A percentile compares a stretch with the other conserved stretches of the same genome.
Conservation (phyloP, 2,888 invertebrate genomes). For the Andricus curvator region DNA sequence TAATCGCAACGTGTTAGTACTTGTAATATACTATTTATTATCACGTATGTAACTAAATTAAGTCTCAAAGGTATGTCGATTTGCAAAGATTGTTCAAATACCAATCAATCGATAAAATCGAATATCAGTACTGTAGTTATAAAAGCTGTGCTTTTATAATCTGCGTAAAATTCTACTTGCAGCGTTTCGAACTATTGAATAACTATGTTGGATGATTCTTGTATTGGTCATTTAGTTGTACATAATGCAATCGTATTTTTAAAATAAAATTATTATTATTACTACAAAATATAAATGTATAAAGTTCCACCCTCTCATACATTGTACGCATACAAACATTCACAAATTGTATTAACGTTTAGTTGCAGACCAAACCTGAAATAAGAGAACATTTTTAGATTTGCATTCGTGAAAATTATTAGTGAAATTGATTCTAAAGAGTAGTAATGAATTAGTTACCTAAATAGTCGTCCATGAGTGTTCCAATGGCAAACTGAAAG, state of each 20-base stretch:
- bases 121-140: neutral
- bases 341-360: neutral
- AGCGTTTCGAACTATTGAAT: neutral
- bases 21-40: constrained; percentile 1
- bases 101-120: neutral
- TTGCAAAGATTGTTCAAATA: no score
- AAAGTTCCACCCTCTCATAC: neutral
- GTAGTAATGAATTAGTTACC: constrained; percentile 79
- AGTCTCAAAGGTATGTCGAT: neutral
- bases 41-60: neutral
- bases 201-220: neutral
- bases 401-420: no score
- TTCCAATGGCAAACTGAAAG: constrained; percentile 98
- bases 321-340: neutral
- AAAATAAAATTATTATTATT: constrained; percentile 38
- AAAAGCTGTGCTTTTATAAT: no score
- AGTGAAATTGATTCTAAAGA: neutral
- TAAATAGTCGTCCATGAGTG: constrained; percentile 98
- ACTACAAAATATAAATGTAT: constrained; percentile 12
- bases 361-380: constrained; percentile 40
- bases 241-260: constrained; percentile 16
- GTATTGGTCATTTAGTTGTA: constrained; percentile 27
- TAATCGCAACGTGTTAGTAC: neutral
- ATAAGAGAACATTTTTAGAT: neutral
- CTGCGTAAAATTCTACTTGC: neutral